These are phyloP conservation scores for Labeo catla DNA, from an alignment of 2,113 vertebrate species.

Conservation along the genomic window DNA sequence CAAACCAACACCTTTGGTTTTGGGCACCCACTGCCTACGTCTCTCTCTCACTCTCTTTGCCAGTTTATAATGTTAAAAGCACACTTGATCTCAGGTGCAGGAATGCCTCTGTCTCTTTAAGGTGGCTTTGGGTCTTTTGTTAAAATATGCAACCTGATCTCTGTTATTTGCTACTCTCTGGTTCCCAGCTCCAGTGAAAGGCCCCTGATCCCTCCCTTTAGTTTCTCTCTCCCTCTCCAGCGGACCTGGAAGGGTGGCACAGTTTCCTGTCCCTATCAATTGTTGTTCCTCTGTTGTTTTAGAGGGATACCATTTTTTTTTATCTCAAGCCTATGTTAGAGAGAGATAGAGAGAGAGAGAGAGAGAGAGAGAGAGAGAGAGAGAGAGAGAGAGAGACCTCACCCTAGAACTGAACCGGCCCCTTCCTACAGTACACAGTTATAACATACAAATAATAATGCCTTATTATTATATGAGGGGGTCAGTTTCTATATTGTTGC, in stretches of 20 bases:
- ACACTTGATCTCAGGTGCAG: constrained; percentile 38
- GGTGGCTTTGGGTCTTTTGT: constrained; percentile 66
- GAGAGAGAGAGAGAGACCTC: background rate
- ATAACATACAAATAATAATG: background rate
- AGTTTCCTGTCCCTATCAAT: constrained; percentile 71
- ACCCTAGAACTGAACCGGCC: background rate
- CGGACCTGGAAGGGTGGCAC: constrained; percentile 69
- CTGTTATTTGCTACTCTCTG: constrained; percentile 51
- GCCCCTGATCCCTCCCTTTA: constrained; percentile 23
- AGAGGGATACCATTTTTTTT: constrained; percentile 19
- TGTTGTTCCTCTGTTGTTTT: constrained; percentile 58
- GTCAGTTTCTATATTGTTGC: background rate
- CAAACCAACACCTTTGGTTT: constrained; percentile 30
- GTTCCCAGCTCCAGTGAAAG: constrained; percentile 69
- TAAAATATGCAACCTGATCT: constrained; percentile 45
- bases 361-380: background rate
- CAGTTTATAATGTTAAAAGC: constrained; percentile 46
- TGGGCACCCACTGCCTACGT: background rate
- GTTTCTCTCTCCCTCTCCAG: constrained; percentile 45
- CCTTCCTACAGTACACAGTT: background rate
- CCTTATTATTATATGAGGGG: too few species aligned
- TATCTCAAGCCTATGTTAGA: background rate
- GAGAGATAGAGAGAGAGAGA: background rate
- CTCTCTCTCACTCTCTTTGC: constrained; percentile 30
- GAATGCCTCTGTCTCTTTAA: constrained; percentile 47